Evolutionary conservation across 64 coral and sea anemone genomes (phyloP).

Genomic region (Orbicella faveolata): DNA sequence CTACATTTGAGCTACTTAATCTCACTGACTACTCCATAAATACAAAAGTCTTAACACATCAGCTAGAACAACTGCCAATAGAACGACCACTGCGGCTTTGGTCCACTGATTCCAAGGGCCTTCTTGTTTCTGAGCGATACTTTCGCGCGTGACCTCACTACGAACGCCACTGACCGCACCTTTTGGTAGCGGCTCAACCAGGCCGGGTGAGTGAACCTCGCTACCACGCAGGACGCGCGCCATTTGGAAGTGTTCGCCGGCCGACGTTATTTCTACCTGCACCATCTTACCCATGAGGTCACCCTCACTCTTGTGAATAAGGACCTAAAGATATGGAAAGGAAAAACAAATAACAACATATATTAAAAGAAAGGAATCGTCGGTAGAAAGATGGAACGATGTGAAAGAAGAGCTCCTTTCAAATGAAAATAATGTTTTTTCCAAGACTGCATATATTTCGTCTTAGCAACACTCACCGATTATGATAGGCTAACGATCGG

Average conservation of each 20-base stretch:
- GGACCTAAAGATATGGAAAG: constrained; percentile 59
- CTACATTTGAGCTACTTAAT: not conserved
- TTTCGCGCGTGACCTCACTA: not conserved
- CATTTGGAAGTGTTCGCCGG: constrained; percentile 90
- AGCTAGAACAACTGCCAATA: constrained; percentile 70
- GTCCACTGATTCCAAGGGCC: constrained; percentile 45
- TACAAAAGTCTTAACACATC: constrained; percentile 54
- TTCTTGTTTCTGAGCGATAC: not conserved
- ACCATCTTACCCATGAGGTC: constrained; percentile 96
- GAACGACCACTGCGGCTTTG: constrained; percentile 62
- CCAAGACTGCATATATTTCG: too few relatives aligned
- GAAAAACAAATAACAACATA: not conserved
- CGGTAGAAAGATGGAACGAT: too few relatives aligned
- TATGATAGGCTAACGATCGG: too few relatives aligned
- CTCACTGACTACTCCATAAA: constrained; percentile 33
- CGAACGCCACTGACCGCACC: constrained; percentile 87
- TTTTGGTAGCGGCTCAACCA: constrained; percentile 83
- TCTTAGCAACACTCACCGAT: too few relatives aligned
- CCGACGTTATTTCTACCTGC: constrained; percentile 76
- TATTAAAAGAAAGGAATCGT: not conserved
- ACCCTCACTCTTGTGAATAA: constrained; percentile 95
- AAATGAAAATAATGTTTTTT: too few relatives aligned
- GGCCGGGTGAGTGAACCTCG: constrained; percentile 72
- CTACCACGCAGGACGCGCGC: constrained; percentile 60
- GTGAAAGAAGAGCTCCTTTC: too few relatives aligned